A percentile compares a stretch with the other conserved stretches of the same genome.
phyloP scores from a whole-genome alignment of 2,888 invertebrate genomes.

The Parochlus steinenii region DNA sequence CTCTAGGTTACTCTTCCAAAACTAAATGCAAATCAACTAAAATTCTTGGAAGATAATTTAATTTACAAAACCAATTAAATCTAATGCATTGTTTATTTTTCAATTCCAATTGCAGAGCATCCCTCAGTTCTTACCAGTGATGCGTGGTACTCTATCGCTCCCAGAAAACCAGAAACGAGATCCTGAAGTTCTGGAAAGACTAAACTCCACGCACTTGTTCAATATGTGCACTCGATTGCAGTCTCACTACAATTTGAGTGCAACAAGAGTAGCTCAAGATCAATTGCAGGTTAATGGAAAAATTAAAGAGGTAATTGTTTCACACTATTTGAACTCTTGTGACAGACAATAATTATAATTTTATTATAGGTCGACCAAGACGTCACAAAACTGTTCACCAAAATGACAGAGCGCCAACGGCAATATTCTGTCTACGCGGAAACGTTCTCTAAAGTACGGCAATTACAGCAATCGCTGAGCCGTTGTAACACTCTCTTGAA shows the following conservation, averaged over 20 bases:
- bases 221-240: constrained; percentile 68
- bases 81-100: constrained; percentile 13
- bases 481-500: constrained; percentile 67
- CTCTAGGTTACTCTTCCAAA: background rate
- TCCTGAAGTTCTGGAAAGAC: constrained; percentile 67
- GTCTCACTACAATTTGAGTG: constrained; percentile 65
- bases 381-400: constrained; percentile 46
- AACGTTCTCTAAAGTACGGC: constrained; percentile 63
- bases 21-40: background rate
- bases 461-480: constrained; percentile 66
- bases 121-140: constrained; percentile 84
- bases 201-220: constrained; percentile 44
- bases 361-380: constrained; percentile 49
- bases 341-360: background rate
- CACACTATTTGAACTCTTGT: constrained; percentile 6
- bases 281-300: constrained; percentile 56
- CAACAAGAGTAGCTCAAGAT: constrained; percentile 64
- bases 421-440: constrained; percentile 74
- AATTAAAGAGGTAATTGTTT: constrained; percentile 52
- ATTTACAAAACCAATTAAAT: too few relatives aligned
- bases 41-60: background rate
- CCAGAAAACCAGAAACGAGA: constrained; percentile 76
- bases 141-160: constrained; percentile 72
- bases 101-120: constrained; percentile 40
- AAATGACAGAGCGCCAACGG: constrained; percentile 65